Conservation (phyloP, 2,888 invertebrate species). For the Stratiomys singularior region DNA sequence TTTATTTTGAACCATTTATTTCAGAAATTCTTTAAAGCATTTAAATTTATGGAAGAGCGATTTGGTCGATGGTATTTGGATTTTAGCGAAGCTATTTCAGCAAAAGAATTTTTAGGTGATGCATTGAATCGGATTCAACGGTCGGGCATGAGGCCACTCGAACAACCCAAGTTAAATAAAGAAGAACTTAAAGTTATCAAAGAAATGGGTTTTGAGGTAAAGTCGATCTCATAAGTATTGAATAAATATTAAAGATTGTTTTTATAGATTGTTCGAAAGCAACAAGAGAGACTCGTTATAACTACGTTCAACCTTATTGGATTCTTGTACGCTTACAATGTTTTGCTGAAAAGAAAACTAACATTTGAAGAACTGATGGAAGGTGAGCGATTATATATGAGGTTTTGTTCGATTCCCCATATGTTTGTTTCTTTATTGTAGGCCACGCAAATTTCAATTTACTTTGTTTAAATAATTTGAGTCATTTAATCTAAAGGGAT, state of each 20-base stretch:
- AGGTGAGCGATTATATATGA: too few relatives aligned
- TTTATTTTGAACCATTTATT: neutral
- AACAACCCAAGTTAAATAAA: conserved; percentile 69
- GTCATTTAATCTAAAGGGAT: too few relatives aligned
- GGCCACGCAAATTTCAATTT: too few relatives aligned
- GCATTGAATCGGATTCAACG: conserved; percentile 67
- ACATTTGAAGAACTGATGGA: conserved; percentile 64
- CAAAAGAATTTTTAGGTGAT: conserved; percentile 70
- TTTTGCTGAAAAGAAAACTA: conserved; percentile 61
- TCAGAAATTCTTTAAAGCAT: conserved; percentile 84
- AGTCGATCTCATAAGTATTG: too few relatives aligned
- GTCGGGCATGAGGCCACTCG: conserved; percentile 68
- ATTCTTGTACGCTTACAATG: conserved; percentile 59
- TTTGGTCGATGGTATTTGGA: conserved; percentile 88
- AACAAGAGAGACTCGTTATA: conserved; percentile 76
- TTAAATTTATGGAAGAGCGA: conserved; percentile 82
- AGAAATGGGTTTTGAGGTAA: conserved; percentile 71
- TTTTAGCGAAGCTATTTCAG: conserved; percentile 84
- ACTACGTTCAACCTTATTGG: conserved; percentile 81
- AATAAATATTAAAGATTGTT: neutral
- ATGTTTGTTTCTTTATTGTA: too few relatives aligned
- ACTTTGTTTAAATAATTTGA: too few relatives aligned
- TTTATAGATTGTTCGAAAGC: conserved; percentile 71
- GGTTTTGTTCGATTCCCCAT: too few relatives aligned
- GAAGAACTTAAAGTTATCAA: conserved; percentile 73